Percentiles rank a stretch among this genome's conserved stretches.
These are phyloP conservation scores for Corvus moneduloides DNA, from an alignment of 2,113 vertebrate genomes.

Conservation along the genomic window DNA sequence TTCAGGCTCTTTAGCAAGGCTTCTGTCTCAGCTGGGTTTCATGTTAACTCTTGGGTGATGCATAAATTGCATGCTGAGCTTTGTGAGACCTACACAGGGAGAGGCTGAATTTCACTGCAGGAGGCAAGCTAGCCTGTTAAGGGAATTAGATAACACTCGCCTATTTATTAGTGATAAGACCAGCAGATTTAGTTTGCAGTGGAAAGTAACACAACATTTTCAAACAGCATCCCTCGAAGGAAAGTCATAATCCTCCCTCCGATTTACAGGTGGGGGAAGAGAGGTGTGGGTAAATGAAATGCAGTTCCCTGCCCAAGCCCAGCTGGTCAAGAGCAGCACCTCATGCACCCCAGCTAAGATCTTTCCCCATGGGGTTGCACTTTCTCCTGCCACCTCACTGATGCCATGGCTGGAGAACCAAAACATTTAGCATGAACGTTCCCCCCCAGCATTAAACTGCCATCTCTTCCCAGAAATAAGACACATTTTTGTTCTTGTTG, in stretches of 20 bases:
- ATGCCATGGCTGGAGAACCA: neutral
- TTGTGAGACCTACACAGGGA: neutral
- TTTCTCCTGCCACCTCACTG: neutral
- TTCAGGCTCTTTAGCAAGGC: neutral
- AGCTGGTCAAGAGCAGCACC: neutral
- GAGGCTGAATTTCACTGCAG: neutral
- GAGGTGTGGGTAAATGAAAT: neutral
- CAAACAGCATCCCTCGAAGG: neutral
- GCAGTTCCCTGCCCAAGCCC: neutral
- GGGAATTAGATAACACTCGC: neutral
- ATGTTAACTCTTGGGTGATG: neutral
- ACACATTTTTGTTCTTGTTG: neutral
- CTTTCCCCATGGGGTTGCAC: rapidly evolving
- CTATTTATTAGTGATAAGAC: neutral
- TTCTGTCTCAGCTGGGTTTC: neutral
- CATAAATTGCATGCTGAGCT: neutral
- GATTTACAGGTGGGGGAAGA: neutral
- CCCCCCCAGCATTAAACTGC: neutral
- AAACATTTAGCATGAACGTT: neutral
- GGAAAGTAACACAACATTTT: neutral
- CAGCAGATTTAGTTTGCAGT: neutral
- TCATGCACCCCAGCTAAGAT: neutral
- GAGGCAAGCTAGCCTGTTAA: neutral
- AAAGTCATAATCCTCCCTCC: neutral
- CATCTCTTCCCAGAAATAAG: neutral